Percentiles rank a stretch among this genome's conserved stretches.
phyloP scores from a whole-genome alignment of 2,888 invertebrate species.

The Syrista parreyssii region DNA sequence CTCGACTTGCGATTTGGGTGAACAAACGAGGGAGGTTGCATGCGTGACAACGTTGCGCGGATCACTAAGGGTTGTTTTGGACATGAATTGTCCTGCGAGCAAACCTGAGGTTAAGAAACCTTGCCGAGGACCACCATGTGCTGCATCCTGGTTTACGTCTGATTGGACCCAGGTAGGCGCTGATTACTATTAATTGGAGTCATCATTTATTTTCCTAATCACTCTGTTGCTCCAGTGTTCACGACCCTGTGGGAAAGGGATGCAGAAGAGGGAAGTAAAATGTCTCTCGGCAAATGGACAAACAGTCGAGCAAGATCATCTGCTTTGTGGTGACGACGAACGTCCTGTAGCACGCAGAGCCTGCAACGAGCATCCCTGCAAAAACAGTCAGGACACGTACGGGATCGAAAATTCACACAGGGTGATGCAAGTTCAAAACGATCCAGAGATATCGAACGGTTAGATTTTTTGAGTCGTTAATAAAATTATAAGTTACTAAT shows the following conservation, averaged over 20 bases:
- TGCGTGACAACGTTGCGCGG: constrained; percentile 72
- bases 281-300: constrained; percentile 66
- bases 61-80: constrained; percentile 70
- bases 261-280: constrained; percentile 69
- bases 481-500: not conserved
- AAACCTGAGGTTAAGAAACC: constrained; percentile 75
- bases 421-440: constrained; percentile 42
- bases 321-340: constrained; percentile 67
- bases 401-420: constrained; percentile 30
- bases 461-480: constrained; percentile 1
- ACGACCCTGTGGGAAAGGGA: constrained; percentile 70
- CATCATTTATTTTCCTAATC: not conserved
- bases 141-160: constrained; percentile 79
- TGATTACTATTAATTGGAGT: not conserved
- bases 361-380: constrained; percentile 66
- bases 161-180: constrained; percentile 77
- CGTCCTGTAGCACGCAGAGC: constrained; percentile 67
- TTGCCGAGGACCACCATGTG: constrained; percentile 73
- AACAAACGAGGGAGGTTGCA: constrained; percentile 76
- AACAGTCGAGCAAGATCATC: constrained; percentile 61
- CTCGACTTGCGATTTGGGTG: constrained; percentile 65
- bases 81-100: constrained; percentile 71
- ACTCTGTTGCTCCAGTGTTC: constrained; percentile 68
- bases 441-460: constrained; percentile 32
- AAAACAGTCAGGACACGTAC: constrained; percentile 12